phyloP scores from a whole-genome alignment of 2,113 vertebrate species.

The Polypterus bichir region DNA sequence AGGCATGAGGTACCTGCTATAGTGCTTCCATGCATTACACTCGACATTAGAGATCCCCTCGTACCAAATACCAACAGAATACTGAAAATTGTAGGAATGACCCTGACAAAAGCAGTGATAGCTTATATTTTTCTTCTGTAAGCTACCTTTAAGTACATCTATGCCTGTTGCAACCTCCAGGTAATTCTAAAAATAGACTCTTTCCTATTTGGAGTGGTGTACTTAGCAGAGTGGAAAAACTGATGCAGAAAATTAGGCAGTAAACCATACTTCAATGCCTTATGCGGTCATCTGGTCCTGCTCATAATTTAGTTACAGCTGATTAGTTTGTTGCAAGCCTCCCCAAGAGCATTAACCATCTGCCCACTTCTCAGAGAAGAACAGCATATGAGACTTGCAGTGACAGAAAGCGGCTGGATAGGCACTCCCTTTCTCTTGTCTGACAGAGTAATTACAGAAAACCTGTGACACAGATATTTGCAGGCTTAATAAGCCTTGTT shows the following conservation, averaged over 20 bases:
- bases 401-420: not conserved
- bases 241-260: not conserved
- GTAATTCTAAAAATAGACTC: not conserved
- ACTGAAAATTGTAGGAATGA: too few species aligned
- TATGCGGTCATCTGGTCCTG: constrained; percentile 3
- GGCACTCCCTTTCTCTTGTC: not conserved
- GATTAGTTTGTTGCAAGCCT: constrained; percentile 13
- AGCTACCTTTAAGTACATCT: too few species aligned
- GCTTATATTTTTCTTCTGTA: too few species aligned
- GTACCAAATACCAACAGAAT: too few species aligned
- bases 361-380: constrained; percentile 18
- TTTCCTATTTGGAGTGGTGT: not conserved
- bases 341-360: constrained; percentile 30
- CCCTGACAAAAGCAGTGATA: too few species aligned
- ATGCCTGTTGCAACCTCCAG: not conserved
- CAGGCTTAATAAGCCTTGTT: not conserved
- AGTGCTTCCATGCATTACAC: not conserved
- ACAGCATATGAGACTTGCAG: constrained; percentile 1
- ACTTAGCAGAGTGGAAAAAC: not conserved
- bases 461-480: constrained; percentile 1
- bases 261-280: not conserved
- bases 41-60: not conserved
- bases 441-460: not conserved
- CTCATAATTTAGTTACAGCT: constrained; percentile 27
- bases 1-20: not conserved